These are phyloP conservation scores for Meteorus sp. DNA, from an alignment of 1,140 invertebrate species.

Conservation along the genomic window DNA sequence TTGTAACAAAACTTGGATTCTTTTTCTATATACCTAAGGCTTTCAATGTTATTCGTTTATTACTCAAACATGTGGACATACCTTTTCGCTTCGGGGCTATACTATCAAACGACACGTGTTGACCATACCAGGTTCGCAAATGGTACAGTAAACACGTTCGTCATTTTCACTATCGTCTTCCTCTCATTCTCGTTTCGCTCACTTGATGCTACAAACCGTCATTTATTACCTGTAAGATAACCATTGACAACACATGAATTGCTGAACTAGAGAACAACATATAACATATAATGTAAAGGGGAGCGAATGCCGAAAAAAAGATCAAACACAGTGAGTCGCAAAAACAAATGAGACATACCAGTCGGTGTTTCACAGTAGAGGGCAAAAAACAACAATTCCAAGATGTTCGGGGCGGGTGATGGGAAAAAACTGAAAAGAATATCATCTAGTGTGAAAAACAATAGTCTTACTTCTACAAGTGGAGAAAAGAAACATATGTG, in stretches of 20 bases:
- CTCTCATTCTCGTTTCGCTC: not conserved
- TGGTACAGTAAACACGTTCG: constrained; percentile 5
- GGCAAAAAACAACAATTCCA: too few species aligned
- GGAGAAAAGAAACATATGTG: not conserved
- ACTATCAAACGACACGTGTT: constrained; percentile 19
- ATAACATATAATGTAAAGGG: too few species aligned
- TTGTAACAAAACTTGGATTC: not conserved
- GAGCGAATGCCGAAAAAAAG: not conserved
- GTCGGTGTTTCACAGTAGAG: too few species aligned
- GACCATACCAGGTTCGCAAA: constrained; percentile 14
- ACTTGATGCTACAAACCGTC: not conserved
- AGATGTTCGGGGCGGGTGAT: too few species aligned
- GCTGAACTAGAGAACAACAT: too few species aligned
- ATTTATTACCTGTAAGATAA: not conserved
- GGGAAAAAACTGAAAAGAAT: too few species aligned
- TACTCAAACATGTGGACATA: constrained; percentile 12
- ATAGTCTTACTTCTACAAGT: not conserved
- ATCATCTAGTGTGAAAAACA: too few species aligned
- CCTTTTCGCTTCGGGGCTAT: constrained; percentile 3
- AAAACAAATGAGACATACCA: too few species aligned
- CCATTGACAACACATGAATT: too few species aligned
- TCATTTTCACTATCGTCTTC: constrained; percentile 2
- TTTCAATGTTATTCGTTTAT: constrained; percentile 6
- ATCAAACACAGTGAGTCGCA: not conserved
- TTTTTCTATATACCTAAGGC: not conserved